Evolutionary conservation across 1,140 invertebrate species (phyloP).

Genomic region (Cataglyphis hispanica): DNA sequence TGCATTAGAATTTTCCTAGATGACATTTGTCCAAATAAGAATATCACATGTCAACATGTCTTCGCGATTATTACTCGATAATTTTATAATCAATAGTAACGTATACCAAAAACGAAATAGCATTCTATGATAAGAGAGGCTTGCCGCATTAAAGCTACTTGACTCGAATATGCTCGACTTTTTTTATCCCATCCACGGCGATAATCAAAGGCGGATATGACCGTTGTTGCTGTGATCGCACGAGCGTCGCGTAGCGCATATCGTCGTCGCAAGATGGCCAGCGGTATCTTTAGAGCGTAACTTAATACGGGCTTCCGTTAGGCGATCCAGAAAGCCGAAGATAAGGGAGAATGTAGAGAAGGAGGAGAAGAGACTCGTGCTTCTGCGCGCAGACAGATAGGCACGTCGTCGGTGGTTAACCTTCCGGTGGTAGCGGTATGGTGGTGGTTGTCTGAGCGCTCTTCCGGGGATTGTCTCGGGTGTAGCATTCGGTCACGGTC

Average conservation of each 20-base stretch:
- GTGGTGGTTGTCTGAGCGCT: conserved; percentile 70
- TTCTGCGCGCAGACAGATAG: conserved; percentile 31
- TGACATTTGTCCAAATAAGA: neutral
- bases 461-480: conserved; percentile 76
- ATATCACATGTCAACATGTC: neutral
- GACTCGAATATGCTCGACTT: neutral
- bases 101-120: conserved; percentile 10
- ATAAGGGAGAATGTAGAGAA: conserved; percentile 14
- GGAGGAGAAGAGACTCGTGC: neutral
- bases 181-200: conserved; percentile 31
- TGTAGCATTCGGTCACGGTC: conserved; percentile 75
- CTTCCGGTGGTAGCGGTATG: conserved; percentile 67
- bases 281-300: conserved; percentile 50
- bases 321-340: conserved; percentile 37
- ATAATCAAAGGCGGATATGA: conserved; percentile 32
- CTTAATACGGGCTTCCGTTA: conserved; percentile 64
- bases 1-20: neutral
- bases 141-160: conserved; percentile 9
- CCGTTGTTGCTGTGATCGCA: conserved; percentile 41
- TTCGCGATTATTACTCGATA: neutral
- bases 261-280: conserved; percentile 52
- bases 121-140: conserved; percentile 16
- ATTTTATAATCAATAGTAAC: conserved; percentile 11
- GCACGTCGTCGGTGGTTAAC: conserved; percentile 63
- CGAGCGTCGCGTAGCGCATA: conserved; percentile 43